Conservation (phyloP, 2,113 vertebrate species). For the Siphamia tubifer region DNA sequence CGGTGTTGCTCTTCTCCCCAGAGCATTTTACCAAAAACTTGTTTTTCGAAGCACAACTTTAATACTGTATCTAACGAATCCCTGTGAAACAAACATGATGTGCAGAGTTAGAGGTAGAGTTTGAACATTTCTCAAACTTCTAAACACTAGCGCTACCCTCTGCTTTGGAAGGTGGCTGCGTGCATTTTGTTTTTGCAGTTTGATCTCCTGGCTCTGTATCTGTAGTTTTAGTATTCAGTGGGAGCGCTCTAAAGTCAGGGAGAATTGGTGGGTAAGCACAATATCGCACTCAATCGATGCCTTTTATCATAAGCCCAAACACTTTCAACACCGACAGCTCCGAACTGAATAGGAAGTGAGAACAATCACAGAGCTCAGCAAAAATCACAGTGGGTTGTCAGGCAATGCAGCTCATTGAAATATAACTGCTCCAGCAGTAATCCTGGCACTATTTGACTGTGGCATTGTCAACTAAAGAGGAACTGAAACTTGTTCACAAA, state of each 20-base stretch:
- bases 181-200: slow-evolving; percentile 14
- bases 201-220: slow-evolving; percentile 39
- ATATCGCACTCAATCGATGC: slow-evolving; percentile 57
- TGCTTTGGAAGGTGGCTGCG: not conserved
- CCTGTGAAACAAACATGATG: slow-evolving; percentile 53
- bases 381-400: slow-evolving; percentile 36
- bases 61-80: slow-evolving; percentile 60
- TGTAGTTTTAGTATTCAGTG: slow-evolving; percentile 39
- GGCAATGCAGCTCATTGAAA: slow-evolving; percentile 39
- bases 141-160: not conserved
- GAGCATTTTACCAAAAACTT: slow-evolving; percentile 62
- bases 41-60: slow-evolving; percentile 58
- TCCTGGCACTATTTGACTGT: slow-evolving; percentile 19
- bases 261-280: slow-evolving; percentile 63
- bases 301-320: slow-evolving; percentile 67
- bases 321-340: slow-evolving; percentile 31
- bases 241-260: slow-evolving; percentile 32
- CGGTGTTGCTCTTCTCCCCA: slow-evolving; percentile 38
- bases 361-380: slow-evolving; percentile 27
- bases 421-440: slow-evolving; percentile 25
- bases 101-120: slow-evolving; percentile 6
- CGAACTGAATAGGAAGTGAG: slow-evolving; percentile 53
- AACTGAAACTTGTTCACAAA: slow-evolving; percentile 3
- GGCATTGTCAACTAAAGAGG: slow-evolving; percentile 23
- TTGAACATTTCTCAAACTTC: slow-evolving; percentile 31